Evolutionary conservation across 1,140 invertebrate genomes (phyloP), one percentile per base, ranked within the genome.

Genomic region (Cephus cinctus): DNA sequence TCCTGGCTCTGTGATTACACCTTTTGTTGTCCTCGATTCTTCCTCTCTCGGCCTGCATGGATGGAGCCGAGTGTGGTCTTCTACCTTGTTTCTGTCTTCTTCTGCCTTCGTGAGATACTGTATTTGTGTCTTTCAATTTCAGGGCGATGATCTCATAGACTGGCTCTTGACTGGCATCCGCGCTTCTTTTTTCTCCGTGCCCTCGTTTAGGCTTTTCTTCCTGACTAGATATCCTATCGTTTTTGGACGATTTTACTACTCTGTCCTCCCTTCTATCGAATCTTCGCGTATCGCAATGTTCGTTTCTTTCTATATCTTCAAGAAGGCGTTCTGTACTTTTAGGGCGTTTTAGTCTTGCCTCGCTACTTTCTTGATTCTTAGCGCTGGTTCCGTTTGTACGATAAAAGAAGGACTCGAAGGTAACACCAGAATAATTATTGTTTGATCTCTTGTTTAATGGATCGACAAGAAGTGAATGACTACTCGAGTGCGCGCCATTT

Each of bases 11-110:
- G 21, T 52, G 57, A 3, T 55, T 42, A 16, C 55, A 63, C 22
- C 69, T 68, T 23, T 42, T 62, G n/a, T 25, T 45, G 14, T 67
- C 67, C n/a, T 68, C 52, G 11, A 8, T 1, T 1, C n/a, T n/a
- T n/a, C 57, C 51, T 6, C 57, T 59, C 4, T 71, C 70, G 0
- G 50, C 54, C 11, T 74, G 69, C n/a, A 71, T 59, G 0, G 70
- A 61, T 1, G 75, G 75, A 1, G 71, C 71, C 0, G 75, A 76
- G 38, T 70, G 71, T 22, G 73, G 72, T 34, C 73, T 65, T 43
- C 65, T 59, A 4, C 56, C 54, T 47, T 57, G 47, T 36, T 56
- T 66, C 1, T 59, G 57, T 15, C 52, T 69, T 9, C 56, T 54
- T 31, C 54, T 60, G 19, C 69, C 65, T 1, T 50, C 39, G 0